Percentiles rank a stretch among this genome's conserved stretches.
Evolutionary conservation across 30 jellyfish, hydroid and myxozoan species (phyloP).

Genomic region (Aurelia coerulea): DNA sequence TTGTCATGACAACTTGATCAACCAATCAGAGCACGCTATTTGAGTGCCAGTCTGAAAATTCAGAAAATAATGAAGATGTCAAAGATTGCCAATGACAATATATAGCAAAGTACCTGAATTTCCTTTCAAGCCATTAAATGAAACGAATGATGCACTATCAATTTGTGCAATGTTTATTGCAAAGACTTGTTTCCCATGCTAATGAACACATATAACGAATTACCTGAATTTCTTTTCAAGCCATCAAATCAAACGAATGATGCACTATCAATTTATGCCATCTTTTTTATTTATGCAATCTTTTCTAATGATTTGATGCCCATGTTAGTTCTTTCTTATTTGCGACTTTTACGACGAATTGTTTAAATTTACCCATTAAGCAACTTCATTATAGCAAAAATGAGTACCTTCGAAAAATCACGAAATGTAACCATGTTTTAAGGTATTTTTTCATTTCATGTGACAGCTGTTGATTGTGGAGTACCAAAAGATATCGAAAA

Average conservation of each 20-base stretch:
- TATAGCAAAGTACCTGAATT: background rate
- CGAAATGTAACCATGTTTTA: background rate
- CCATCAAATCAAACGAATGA: too few species aligned
- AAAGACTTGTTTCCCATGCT: too few species aligned
- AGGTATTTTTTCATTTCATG: background rate
- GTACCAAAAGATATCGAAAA: constrained; percentile 12
- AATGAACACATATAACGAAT: too few species aligned
- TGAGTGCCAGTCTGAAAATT: too few species aligned
- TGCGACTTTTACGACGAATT: background rate
- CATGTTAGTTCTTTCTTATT: background rate
- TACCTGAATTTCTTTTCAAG: too few species aligned
- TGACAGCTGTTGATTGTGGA: constrained; percentile 69
- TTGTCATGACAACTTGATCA: too few species aligned
- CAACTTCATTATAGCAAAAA: background rate
- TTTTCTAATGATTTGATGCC: background rate
- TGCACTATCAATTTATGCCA: too few species aligned
- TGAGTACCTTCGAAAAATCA: background rate
- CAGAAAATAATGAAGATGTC: too few species aligned
- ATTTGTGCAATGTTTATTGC: too few species aligned
- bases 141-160: too few species aligned
- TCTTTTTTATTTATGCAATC: background rate
- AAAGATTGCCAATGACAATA: too few species aligned
- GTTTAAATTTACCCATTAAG: background rate
- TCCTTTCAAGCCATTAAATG: background rate
- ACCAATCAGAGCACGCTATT: too few species aligned